Percentiles rank a stretch among this genome's conserved stretches.
These are phyloP conservation scores for Ciconia stormi DNA, from an alignment of 2,113 vertebrate genomes.

Conservation along the genomic window DNA sequence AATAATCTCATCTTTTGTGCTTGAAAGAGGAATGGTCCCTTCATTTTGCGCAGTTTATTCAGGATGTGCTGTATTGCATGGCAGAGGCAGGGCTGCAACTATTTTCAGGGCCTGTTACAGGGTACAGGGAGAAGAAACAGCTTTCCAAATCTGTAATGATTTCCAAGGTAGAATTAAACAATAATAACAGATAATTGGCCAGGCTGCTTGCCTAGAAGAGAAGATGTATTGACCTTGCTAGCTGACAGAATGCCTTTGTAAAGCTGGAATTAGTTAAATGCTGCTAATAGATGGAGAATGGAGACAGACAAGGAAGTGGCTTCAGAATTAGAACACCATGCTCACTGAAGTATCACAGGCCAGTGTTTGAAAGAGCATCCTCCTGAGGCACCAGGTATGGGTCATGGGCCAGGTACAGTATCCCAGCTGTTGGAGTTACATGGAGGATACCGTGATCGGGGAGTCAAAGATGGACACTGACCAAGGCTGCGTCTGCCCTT, in stretches of 20 bases:
- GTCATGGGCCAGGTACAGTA: neutral
- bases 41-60: neutral
- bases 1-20: neutral
- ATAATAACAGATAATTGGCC: neutral
- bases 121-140: neutral
- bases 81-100: neutral
- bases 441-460: neutral
- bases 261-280: neutral
- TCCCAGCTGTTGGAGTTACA: accelerated
- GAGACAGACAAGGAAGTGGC: neutral
- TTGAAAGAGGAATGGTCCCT: neutral
- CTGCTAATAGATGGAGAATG: neutral
- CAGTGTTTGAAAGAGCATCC: neutral
- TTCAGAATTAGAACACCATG: neutral
- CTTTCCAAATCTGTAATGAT: neutral
- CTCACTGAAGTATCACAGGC: neutral
- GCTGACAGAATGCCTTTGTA: neutral
- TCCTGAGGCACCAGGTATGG: neutral
- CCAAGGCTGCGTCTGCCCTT: neutral
- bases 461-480: neutral
- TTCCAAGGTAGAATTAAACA: neutral
- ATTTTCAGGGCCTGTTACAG: neutral
- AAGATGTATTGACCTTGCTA: neutral
- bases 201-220: neutral
- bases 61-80: neutral